Percentiles rank a stretch among this genome's conserved stretches.
phyloP scores from a whole-genome alignment of 30 jellyfish, hydroid and myxozoan species.

The Turritopsis dohrnii region DNA sequence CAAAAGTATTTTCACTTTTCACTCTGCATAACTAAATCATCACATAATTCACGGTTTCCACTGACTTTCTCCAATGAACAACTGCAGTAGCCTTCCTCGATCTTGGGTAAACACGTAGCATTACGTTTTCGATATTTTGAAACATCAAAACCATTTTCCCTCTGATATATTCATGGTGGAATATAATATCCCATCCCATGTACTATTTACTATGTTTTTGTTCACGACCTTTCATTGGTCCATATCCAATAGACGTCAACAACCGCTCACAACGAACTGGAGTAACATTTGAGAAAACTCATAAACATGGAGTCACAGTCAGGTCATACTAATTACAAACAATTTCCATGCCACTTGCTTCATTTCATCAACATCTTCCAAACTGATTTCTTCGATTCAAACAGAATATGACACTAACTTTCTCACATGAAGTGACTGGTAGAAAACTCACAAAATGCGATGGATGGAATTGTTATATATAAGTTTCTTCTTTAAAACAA shows the following conservation, averaged over 20 bases:
- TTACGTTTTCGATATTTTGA: background rate
- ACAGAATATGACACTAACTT: background rate
- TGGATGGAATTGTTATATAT: slow-evolving; percentile 4
- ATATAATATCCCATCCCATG: background rate
- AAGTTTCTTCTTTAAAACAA: background rate
- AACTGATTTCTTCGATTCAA: background rate
- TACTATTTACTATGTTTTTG: background rate
- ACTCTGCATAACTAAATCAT: background rate
- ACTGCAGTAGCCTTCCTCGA: slow-evolving; percentile 2
- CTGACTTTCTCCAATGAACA: background rate
- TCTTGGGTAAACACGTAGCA: background rate
- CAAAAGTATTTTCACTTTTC: background rate
- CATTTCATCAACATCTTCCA: background rate
- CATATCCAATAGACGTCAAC: background rate
- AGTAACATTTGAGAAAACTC: slow-evolving; percentile 10
- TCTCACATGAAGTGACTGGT: background rate
- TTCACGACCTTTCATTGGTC: background rate
- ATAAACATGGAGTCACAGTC: background rate
- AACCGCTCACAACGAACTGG: slow-evolving; percentile 3
- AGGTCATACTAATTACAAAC: background rate
- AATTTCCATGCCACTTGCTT: background rate
- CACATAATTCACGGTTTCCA: slow-evolving; percentile 1
- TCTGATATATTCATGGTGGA: background rate
- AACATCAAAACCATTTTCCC: slow-evolving; percentile 15
- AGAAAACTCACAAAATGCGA: slow-evolving; percentile 12